Evolutionary conservation across 2,797 vertebrate species (phyloP).

Genomic region (Pygocentrus nattereri): DNA sequence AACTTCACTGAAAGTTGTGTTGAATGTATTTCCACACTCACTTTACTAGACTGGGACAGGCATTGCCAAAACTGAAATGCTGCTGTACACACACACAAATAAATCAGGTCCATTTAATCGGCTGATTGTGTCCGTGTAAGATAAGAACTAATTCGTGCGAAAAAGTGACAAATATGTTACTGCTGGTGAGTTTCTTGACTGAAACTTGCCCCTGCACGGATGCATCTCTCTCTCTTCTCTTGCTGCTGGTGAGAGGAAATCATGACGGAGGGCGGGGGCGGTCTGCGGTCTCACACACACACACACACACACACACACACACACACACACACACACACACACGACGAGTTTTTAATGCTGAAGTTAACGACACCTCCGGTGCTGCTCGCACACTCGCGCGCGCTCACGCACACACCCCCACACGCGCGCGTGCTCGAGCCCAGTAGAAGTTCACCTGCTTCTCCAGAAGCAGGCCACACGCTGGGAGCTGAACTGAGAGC

Average conservation of each 20-base stretch:
- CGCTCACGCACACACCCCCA: background rate
- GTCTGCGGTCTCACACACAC: constrained; percentile 15
- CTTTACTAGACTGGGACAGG: too few relatives aligned
- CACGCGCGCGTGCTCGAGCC: background rate
- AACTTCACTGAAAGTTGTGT: too few relatives aligned
- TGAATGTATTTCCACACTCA: too few relatives aligned
- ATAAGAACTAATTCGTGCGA: too few relatives aligned
- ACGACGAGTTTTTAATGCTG: background rate
- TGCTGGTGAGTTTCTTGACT: too few relatives aligned
- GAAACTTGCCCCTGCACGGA: too few relatives aligned
- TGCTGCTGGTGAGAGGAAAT: constrained; percentile 19
- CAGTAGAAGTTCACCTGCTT: background rate
- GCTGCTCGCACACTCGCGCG: background rate
- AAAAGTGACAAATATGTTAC: too few relatives aligned
- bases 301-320: constrained; percentile 16
- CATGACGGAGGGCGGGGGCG: constrained; percentile 28
- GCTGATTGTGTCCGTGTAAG: too few relatives aligned
- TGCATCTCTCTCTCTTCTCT: constrained; percentile 20
- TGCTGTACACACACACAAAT: too few relatives aligned
- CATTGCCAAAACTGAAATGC: too few relatives aligned
- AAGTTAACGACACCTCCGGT: constrained; percentile 19
- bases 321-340: constrained; percentile 26
- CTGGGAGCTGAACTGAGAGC: background rate
- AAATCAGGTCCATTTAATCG: too few relatives aligned
- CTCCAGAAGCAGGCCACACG: background rate